A percentile compares a stretch with the other conserved stretches of the same genome.
phyloP scores from a whole-genome alignment of 1,140 invertebrate species.

The Drosophila bipectinata region DNA sequence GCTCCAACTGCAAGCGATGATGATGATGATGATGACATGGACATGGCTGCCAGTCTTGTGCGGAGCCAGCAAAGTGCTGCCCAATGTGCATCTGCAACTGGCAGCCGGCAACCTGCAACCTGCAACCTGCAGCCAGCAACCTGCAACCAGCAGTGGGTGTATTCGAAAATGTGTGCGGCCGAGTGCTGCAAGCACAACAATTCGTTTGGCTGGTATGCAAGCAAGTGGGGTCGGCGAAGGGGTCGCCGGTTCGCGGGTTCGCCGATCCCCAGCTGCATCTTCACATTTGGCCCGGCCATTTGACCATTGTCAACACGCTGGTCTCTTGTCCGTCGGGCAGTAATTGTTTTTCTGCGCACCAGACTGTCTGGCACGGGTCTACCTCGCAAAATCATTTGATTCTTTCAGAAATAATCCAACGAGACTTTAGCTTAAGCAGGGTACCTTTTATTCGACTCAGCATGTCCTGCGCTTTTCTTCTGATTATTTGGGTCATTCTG shows the following conservation, averaged over 20 bases:
- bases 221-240: conserved; percentile 22
- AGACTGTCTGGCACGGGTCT: background rate
- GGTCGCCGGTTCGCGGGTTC: conserved; percentile 43
- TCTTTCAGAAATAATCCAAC: background rate
- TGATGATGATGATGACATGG: conserved; percentile 76
- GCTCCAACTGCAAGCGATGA: conserved; percentile 13
- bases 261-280: conserved; percentile 69
- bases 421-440: background rate
- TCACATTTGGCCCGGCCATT: conserved; percentile 72
- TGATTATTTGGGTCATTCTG: conserved; percentile 55
- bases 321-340: conserved; percentile 35
- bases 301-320: conserved; percentile 79
- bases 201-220: conserved; percentile 63
- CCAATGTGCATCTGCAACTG: conserved; percentile 30
- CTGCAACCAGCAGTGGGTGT: conserved; percentile 29
- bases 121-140: background rate
- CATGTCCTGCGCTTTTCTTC: background rate
- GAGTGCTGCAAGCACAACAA: conserved; percentile 55
- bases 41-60: conserved; percentile 72
- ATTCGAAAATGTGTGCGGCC: conserved; percentile 18
- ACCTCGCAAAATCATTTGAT: background rate
- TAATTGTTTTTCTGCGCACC: conserved; percentile 22
- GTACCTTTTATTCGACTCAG: background rate
- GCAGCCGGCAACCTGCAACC: conserved; percentile 6
- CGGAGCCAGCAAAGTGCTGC: conserved; percentile 38